phyloP scores from a whole-genome alignment of 2,113 vertebrate species.

The Tupaia chinensis region DNA sequence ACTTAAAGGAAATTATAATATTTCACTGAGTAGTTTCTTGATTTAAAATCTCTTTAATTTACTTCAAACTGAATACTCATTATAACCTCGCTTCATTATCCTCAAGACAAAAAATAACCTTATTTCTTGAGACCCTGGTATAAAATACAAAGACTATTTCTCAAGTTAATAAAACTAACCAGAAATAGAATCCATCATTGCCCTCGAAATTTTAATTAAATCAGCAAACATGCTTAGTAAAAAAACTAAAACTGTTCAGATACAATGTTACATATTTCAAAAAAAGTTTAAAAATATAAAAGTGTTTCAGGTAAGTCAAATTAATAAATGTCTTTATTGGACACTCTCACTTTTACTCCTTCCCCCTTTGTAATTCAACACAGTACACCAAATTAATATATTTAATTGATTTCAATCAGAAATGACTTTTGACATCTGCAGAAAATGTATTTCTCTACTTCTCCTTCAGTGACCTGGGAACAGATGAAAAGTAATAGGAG shows the following conservation, averaged over 20 bases:
- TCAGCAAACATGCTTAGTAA: neutral
- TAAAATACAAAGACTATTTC: neutral
- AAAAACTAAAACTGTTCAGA: constrained; percentile 13
- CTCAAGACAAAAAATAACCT: constrained; percentile 14
- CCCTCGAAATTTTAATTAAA: constrained; percentile 24
- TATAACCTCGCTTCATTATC: neutral
- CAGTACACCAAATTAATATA: neutral
- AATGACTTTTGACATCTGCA: neutral
- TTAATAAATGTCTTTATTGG: neutral
- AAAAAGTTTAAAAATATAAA: constrained; percentile 37
- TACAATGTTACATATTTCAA: neutral
- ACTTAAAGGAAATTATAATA: constrained; percentile 87
- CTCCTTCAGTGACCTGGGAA: neutral
- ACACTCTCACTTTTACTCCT: neutral
- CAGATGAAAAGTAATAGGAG: neutral
- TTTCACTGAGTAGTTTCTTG: constrained; percentile 48
- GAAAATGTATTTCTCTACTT: constrained; percentile 14
- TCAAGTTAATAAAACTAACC: neutral
- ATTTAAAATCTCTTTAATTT: constrained; percentile 36
- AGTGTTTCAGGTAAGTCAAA: neutral
- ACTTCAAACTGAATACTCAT: constrained; percentile 44
- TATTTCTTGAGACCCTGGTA: constrained; percentile 12
- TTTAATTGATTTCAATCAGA: constrained; percentile 13
- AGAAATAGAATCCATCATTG: neutral
- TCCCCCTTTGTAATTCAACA: neutral